Evolutionary conservation across 2,113 vertebrate genomes (phyloP), one percentile per base, ranked within the genome.

Genomic region (Cavia porcellus): DNA sequence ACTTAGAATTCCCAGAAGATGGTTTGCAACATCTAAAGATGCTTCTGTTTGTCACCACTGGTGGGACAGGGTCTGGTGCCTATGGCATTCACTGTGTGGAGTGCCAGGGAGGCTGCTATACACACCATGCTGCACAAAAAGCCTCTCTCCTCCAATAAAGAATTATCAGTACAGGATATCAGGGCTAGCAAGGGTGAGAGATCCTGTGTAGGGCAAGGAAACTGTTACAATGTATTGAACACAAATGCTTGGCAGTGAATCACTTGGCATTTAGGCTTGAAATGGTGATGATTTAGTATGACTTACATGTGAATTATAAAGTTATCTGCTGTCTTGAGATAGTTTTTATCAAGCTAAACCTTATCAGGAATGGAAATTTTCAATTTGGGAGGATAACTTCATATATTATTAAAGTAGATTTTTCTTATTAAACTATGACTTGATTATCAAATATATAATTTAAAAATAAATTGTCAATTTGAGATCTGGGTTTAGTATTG

Each of bases 21-120:
- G 83, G 80, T 91, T 89, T 24, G 9, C 6, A 84, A 9, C 86
- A 89, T 85, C 62, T 81, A 30, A 28, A 95, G 68, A 84, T 25
- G 89, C 25, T 70, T 96, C 86, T 92, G 90, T 84, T 97, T 84
- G 45, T 95, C 38, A 77, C 50, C 72, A 6, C 35, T 72, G 75
- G 13, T 79, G 45, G 14, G 45, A 13, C 30, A 30, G 45, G 7
- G 13, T 17, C 14, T 3, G 45, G 75, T 79, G 75, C 75, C 35
- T 95, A 38, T 79, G 25, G 30, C 7, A 66, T 66, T 93, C 57
- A 38, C 5, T 57, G 61, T 17, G 28, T 22, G 15, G n/a, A 86
- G 14, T 32, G 32, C 61, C 14, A 61, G 7, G 47, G 55, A 79
- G 30, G 30, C 55, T 64, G 52, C 59, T 61, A 1, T 42, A 45